Conservation (phyloP, 2,797 vertebrate genomes). For the Anguilla obscura region DNA sequence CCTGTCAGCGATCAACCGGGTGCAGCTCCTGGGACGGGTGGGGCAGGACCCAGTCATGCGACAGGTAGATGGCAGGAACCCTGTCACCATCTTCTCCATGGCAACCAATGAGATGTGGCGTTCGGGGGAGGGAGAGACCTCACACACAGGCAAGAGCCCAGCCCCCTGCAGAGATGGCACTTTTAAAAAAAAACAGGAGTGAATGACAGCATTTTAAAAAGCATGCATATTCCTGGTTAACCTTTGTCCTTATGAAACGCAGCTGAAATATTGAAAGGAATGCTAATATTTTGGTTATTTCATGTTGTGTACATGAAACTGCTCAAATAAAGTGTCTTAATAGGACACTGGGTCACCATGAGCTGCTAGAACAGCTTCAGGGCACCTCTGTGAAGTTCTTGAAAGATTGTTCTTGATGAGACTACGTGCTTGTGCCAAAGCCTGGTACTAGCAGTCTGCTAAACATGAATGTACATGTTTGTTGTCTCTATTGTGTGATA, state of each 20-base stretch:
- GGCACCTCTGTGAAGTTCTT: neutral
- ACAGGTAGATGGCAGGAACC: constrained; percentile 91
- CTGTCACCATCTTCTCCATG: constrained; percentile 95
- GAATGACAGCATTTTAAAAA: neutral
- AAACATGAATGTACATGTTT: neutral
- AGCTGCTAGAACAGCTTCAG: too few relatives aligned
- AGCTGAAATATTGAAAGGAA: neutral
- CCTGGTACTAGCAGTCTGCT: neutral
- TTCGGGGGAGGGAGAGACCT: constrained; percentile 76
- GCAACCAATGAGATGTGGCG: constrained; percentile 99
- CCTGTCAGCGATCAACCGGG: constrained; percentile 85
- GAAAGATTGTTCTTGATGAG: neutral
- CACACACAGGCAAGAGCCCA: constrained; percentile 67
- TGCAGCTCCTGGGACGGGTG: constrained; percentile 91
- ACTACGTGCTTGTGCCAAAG: neutral
- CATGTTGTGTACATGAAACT: too few relatives aligned
- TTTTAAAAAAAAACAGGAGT: neutral
- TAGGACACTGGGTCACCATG: too few relatives aligned
- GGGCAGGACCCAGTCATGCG: constrained; percentile 99
- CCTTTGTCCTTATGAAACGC: neutral
- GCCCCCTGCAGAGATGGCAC: neutral
- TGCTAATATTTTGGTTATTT: neutral
- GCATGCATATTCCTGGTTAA: neutral
- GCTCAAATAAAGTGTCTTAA: too few relatives aligned
- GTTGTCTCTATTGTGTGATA: constrained; percentile 49